A percentile compares a stretch with the other conserved stretches of the same genome.
Conservation (phyloP, 2,888 invertebrate genomes). For the Drepanosiphum platanoidis region DNA sequence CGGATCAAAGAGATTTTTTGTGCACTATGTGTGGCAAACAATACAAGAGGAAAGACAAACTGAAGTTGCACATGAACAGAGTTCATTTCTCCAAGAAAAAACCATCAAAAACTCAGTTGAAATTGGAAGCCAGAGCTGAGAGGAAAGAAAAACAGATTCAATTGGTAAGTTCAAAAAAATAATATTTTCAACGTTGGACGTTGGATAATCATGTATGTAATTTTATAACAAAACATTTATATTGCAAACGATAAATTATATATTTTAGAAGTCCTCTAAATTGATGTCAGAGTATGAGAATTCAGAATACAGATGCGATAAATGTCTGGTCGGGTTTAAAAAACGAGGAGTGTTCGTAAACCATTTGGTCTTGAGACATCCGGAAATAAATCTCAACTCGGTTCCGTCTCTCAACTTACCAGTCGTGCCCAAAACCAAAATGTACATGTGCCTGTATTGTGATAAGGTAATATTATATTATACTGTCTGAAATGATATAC, state of each 20-base stretch:
- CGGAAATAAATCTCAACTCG: slow-evolving; percentile 73
- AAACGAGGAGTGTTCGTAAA: slow-evolving; percentile 87
- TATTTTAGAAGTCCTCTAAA: slow-evolving; percentile 41
- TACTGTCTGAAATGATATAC: not conserved
- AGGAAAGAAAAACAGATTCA: slow-evolving; percentile 63
- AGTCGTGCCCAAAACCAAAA: slow-evolving; percentile 78
- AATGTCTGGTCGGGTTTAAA: slow-evolving; percentile 81
- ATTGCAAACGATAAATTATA: not conserved
- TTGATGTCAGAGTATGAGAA: slow-evolving; percentile 43
- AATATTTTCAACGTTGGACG: not conserved
- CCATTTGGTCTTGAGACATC: slow-evolving; percentile 82
- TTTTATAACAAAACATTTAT: not conserved
- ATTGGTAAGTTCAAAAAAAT: slow-evolving; percentile 26
- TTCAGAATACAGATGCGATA: slow-evolving; percentile 76
- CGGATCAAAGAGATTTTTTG: slow-evolving; percentile 75
- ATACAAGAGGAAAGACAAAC: slow-evolving; percentile 80
- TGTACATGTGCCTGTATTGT: slow-evolving; percentile 87
- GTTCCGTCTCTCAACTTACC: slow-evolving; percentile 82
- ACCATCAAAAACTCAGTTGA: slow-evolving; percentile 66
- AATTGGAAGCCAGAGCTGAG: slow-evolving; percentile 62
- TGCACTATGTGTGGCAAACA: slow-evolving; percentile 81
- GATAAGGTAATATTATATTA: slow-evolving; percentile 71
- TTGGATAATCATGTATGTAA: not conserved
- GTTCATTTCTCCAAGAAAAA: slow-evolving; percentile 72
- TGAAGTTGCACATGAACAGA: slow-evolving; percentile 78